phyloP scores from a whole-genome alignment of 2,888 invertebrate genomes.

The Protonemura montana region DNA sequence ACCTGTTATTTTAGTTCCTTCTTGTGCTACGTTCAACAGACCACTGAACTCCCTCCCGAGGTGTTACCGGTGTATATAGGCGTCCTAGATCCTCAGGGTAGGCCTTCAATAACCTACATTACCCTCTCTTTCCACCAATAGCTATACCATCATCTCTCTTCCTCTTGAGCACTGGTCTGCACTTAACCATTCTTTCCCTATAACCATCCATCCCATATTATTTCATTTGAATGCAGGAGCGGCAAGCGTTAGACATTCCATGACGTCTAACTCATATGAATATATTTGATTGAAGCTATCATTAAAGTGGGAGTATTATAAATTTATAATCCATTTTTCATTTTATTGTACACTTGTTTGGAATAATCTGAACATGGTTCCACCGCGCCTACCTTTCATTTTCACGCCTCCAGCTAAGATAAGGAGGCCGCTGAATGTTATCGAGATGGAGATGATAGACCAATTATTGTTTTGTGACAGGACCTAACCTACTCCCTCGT shows the following conservation, averaged over 20 bases:
- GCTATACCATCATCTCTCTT: conserved; percentile 17
- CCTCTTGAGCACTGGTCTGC: not conserved
- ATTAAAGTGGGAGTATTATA: conserved; percentile 5
- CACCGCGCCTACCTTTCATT: not conserved
- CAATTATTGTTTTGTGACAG: conserved; percentile 27
- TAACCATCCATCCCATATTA: conserved; percentile 18
- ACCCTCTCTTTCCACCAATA: conserved; percentile 39
- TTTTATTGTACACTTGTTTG: conserved; percentile 2
- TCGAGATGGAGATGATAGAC: conserved; percentile 17
- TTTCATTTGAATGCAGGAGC: conserved; percentile 23
- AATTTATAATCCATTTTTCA: not conserved
- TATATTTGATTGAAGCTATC: conserved; percentile 1
- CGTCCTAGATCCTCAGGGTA: conserved; percentile 48
- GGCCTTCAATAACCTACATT: conserved; percentile 48
- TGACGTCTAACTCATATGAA: conserved; percentile 4
- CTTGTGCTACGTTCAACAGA: conserved; percentile 42
- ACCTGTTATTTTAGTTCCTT: conserved; percentile 44
- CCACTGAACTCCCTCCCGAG: conserved; percentile 45
- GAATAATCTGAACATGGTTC: not conserved
- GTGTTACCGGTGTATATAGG: conserved; percentile 47
- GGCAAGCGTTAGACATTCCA: conserved; percentile 14
- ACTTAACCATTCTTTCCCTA: conserved; percentile 24
- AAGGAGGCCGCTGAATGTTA: not conserved
- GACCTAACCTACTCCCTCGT: conserved; percentile 19
- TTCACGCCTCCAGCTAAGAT: not conserved